Percentiles rank a stretch among this genome's conserved stretches.
Evolutionary conservation across 2,113 vertebrate genomes (phyloP).

Genomic region (Pipa parva): DNA sequence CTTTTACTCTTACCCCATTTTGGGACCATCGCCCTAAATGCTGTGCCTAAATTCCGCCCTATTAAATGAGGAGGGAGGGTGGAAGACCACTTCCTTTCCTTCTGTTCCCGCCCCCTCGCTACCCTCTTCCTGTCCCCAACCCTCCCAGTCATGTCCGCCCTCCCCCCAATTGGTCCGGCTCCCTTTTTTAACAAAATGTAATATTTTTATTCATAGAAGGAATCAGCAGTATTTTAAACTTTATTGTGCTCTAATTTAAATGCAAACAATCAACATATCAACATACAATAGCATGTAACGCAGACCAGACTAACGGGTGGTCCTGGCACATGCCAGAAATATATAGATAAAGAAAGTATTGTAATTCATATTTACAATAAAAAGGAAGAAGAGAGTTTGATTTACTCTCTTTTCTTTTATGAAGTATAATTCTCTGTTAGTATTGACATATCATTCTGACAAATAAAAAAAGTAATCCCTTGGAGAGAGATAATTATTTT

Average conservation of each 20-base stretch:
- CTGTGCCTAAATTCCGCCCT: too few relatives aligned
- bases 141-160: too few relatives aligned
- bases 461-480: conserved; percentile 36
- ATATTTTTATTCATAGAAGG: conserved; percentile 5
- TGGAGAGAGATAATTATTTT: conserved; percentile 15
- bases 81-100: too few relatives aligned
- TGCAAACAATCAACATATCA: conserved; percentile 23
- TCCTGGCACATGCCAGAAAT: conserved; percentile 21
- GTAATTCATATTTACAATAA: too few relatives aligned
- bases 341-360: conserved; percentile 6
- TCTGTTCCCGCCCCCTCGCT: too few relatives aligned
- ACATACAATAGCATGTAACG: conserved; percentile 15
- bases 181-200: conserved; percentile 7
- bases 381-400: conserved; percentile 12
- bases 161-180: too few relatives aligned
- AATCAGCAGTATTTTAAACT: conserved; percentile 25
- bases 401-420: conserved; percentile 17
- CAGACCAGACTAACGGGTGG: conserved; percentile 25
- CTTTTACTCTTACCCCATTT: too few relatives aligned
- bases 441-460: conserved; percentile 31
- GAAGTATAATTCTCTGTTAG: conserved; percentile 3
- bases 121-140: too few relatives aligned
- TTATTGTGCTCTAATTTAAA: conserved; percentile 6
- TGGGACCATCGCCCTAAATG: too few relatives aligned
- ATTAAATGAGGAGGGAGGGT: too few relatives aligned